These are phyloP conservation scores for Struthio camelus DNA, from an alignment of 2,113 vertebrate genomes.

Conservation along the genomic window DNA sequence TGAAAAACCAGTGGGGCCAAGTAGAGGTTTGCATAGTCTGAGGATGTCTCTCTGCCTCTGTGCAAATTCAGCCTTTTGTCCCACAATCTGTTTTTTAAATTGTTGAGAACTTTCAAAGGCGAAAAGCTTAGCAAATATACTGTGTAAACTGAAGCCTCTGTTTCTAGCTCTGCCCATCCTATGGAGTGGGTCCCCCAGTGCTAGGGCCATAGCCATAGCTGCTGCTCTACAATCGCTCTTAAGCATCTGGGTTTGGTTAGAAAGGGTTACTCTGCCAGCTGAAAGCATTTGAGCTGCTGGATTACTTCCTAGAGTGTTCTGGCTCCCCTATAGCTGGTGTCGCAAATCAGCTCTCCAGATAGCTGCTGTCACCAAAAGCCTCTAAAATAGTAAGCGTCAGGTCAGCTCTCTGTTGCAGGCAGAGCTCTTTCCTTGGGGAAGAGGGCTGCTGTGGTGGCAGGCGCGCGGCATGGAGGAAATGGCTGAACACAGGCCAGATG, in stretches of 20 bases:
- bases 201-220: background rate
- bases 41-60: background rate
- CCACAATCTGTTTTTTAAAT: background rate
- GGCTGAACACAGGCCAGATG: background rate
- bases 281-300: background rate
- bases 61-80: constrained; percentile 4
- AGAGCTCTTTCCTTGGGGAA: background rate
- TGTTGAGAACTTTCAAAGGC: constrained; percentile 1
- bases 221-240: constrained; percentile 28
- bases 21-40: background rate
- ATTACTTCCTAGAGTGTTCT: background rate
- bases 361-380: background rate
- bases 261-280: constrained; percentile 10
- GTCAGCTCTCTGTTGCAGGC: background rate
- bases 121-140: constrained; percentile 31
- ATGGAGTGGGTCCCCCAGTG: constrained; percentile 30
- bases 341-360: background rate
- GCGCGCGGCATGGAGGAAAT: background rate
- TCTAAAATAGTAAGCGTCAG: background rate
- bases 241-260: background rate
- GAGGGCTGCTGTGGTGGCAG: background rate
- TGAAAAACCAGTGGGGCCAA: background rate
- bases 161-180: constrained; percentile 33
- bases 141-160: background rate
- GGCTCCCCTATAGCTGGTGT: background rate